A percentile compares a stretch with the other conserved stretches of the same genome.
Conservation (phyloP, 2,888 invertebrate species). For the Phytoseiulus persimilis region DNA sequence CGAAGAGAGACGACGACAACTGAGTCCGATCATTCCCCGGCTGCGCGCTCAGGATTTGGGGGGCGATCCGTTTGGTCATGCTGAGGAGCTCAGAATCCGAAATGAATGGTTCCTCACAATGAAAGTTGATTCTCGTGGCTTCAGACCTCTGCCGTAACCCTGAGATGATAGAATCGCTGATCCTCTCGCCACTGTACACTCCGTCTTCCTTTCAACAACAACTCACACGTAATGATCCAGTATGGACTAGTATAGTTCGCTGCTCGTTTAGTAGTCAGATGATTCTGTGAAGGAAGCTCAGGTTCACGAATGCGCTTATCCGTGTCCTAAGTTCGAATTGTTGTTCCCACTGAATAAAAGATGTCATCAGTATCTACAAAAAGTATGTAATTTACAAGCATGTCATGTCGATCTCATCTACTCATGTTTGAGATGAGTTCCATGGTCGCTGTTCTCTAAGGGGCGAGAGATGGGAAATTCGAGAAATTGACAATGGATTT, state of each 20-base stretch:
- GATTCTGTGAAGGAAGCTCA: neutral
- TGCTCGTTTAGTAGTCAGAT: neutral
- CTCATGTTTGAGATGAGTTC: no score
- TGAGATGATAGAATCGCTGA: neutral
- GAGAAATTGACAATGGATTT: no score
- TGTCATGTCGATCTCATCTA: no score
- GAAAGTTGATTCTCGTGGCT: neutral
- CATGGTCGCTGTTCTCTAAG: no score
- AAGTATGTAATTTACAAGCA: no score
- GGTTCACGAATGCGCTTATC: neutral
- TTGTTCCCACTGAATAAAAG: neutral
- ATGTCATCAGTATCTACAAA: neutral
- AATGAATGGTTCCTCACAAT: neutral
- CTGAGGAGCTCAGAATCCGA: neutral
- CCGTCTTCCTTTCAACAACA: neutral
- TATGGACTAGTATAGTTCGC: neutral
- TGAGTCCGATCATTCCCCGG: neutral
- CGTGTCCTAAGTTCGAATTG: neutral
- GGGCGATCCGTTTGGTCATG: neutral
- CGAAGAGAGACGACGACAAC: slow-evolving; percentile 25
- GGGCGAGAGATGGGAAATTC: no score
- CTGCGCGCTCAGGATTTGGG: neutral
- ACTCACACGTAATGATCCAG: neutral
- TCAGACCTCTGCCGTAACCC: neutral
- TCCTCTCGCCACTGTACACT: neutral